Evolutionary conservation across 2,113 vertebrate genomes (phyloP), one percentile per base, ranked within the genome.

Genomic region (Myotis brandtii): DNA sequence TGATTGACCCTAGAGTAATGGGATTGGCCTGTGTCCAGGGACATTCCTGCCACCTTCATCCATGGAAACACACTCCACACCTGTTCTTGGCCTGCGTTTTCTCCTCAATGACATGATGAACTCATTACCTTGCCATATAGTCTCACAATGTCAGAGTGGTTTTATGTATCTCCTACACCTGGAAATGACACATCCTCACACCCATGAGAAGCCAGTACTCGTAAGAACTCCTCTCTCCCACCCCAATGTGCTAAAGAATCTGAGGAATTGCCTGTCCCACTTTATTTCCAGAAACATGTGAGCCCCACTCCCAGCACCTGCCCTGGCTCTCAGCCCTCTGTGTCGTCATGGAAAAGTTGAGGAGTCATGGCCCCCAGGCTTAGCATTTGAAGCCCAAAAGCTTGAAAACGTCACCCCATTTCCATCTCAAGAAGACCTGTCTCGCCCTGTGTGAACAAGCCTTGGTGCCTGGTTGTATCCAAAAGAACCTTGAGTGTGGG

Each of bases 261-360:
- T 0, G 3, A 62, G 37, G 30, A 30, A 32, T 5, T 14, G 5
- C 5, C 5, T 9, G 16, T 1, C 9, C 59, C 8, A 21, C 20
- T 6, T 18, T 56, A 30, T 37, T 54, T 75, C 32, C 9, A 37
- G 81, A 77, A 64, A 80, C 25, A 5, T 14, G 18, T 0, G 30
- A 86, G 46, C 48, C 1, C 23, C 10, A 9, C 18, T 62, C 34
- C 32, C 13, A 32, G 73, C 21, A 17, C 7, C 32, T 17, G 13
- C 25, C 18, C 17, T 46, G 5, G 40, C 66, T 94, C 23, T 79
- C 27, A 14, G 20, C 5, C 12, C 11, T 25, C 67, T 37, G 46
- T n/a, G 25, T 76, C 14, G 4, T 50, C 11, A 37, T 16, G 7
- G 62, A 9, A 83, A 52, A 16, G 18, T 40, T 69, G 25, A 69